Percentiles rank a stretch among this genome's conserved stretches.
Evolutionary conservation across 2,888 invertebrate species (phyloP).

Genomic region (Ornithoptera alexandrae): DNA sequence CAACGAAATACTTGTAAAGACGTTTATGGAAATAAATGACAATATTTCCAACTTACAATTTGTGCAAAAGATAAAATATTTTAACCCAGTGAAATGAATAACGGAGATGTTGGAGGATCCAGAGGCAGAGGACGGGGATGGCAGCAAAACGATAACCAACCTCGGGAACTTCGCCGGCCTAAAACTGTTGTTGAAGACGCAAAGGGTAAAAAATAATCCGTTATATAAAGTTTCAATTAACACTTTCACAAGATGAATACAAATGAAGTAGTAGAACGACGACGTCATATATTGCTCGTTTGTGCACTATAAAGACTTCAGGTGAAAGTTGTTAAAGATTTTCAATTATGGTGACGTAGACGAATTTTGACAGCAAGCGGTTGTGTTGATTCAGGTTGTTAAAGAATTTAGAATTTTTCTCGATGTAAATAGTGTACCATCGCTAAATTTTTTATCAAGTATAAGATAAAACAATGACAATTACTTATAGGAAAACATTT

Average conservation of each 20-base stretch:
- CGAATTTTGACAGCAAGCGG: slow-evolving; percentile 55
- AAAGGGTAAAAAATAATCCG: slow-evolving; percentile 53
- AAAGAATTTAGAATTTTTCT: background rate
- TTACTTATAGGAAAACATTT: background rate
- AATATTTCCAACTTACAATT: slow-evolving; percentile 43
- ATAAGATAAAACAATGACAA: background rate
- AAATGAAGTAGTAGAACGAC: slow-evolving; percentile 41
- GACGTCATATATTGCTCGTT: slow-evolving; percentile 48
- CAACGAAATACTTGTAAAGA: slow-evolving; percentile 35
- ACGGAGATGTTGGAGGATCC: slow-evolving; percentile 74
- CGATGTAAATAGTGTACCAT: background rate
- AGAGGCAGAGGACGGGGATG: slow-evolving; percentile 77
- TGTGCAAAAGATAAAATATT: slow-evolving; percentile 43
- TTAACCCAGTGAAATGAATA: slow-evolving; percentile 65
- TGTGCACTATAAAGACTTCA: slow-evolving; percentile 51
- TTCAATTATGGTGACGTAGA: slow-evolving; percentile 73
- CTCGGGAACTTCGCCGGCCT: slow-evolving; percentile 72
- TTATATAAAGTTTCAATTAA: slow-evolving; percentile 32
- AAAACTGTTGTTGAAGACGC: slow-evolving; percentile 59
- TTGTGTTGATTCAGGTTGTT: slow-evolving; percentile 31
- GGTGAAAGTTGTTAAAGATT: slow-evolving; percentile 72
- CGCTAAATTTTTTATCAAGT: background rate
- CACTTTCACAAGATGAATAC: slow-evolving; percentile 49
- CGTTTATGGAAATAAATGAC: slow-evolving; percentile 63
- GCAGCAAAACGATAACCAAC: slow-evolving; percentile 71